Evolutionary conservation across 2,888 invertebrate genomes (phyloP).

Genomic region (Julus scandinavius): DNA sequence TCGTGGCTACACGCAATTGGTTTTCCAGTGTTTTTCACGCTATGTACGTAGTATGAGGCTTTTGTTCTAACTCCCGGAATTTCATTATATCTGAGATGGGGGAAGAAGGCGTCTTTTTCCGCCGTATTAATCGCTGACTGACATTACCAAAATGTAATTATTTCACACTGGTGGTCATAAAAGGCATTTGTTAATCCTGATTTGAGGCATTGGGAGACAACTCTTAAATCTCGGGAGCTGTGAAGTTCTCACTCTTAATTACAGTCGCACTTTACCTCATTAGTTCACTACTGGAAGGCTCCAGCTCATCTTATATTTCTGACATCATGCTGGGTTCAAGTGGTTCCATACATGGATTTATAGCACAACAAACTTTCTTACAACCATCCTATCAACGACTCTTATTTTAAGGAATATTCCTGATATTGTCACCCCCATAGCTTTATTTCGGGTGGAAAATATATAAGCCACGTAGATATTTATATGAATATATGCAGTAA

Average conservation of each 20-base stretch:
- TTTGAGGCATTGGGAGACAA: conserved; percentile 38
- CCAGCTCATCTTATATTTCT: conserved; percentile 28
- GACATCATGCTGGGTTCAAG: neutral
- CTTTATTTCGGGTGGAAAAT: too few relatives aligned
- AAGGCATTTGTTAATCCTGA: conserved; percentile 49
- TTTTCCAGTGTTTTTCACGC: conserved; percentile 4
- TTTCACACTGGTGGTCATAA: conserved; percentile 53
- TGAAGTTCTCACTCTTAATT: conserved; percentile 46
- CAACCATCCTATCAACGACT: neutral
- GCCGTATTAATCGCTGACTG: conserved; percentile 53
- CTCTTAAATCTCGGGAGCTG: conserved; percentile 31
- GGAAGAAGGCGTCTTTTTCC: conserved; percentile 50
- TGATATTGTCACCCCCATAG: neutral
- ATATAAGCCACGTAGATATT: too few relatives aligned
- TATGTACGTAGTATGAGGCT: neutral
- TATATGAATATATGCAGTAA: too few relatives aligned
- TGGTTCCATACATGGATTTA: neutral
- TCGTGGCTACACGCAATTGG: conserved; percentile 19
- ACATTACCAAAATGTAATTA: conserved; percentile 54
- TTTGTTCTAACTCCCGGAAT: conserved; percentile 31
- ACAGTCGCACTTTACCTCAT: conserved; percentile 33
- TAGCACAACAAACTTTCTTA: neutral
- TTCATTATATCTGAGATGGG: conserved; percentile 40
- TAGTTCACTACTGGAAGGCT: conserved; percentile 35
- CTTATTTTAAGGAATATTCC: neutral